Base-by-base conservation (phyloP, 2,888 invertebrate genomes). In the Carcina quercana region DNA sequence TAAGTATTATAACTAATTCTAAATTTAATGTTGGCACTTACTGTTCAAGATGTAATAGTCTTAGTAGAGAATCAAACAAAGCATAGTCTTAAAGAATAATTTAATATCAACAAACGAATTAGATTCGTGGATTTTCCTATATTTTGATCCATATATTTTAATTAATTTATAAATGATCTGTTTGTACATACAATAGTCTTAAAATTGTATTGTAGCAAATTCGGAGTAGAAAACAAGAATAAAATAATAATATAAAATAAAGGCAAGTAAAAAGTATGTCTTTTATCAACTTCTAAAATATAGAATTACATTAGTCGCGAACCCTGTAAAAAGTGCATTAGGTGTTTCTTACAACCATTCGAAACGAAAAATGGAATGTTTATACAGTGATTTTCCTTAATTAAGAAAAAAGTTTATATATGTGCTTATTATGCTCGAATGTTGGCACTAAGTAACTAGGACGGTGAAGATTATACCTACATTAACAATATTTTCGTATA, bases 41-140 rank as follows among this genome's bases (percentile, higher is more conserved):
- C n/a, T n/a, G n/a, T n/a, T n/a, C n/a, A n/a, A n/a, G n/a, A n/a
- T n/a, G n/a, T n/a, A n/a, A n/a, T n/a, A n/a, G n/a, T n/a, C 3
- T 20, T 20, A 2, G 26, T 11, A 12, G 12, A 27, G 7, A 27
- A 12, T 22, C 25, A 39, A 35, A 29, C 32, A 37, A 40, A 34
- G 34, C 2, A 21, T 10, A 30, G 29, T 45, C 8, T 40, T 61
- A 50, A 58, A 57, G 63, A 50, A 56, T 66, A 48, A 43, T 73
- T 70, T 73, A 66, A 66, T 74, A 66, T 66, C 61, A 78, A 75
- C 75, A 71, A 51, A 65, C 61, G 65, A 73, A 69, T 66, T 63
- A 64, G 65, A 72, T 74, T 72, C 73, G 66, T 66, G 43, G 57
- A 53, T 53, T 45, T 54, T 58, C 56, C 14, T 38, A 38, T 49